Percentiles rank a stretch among this genome's conserved stretches.
Evolutionary conservation across 2,113 vertebrate genomes (phyloP).

Genomic region (Saguinus imperator): DNA sequence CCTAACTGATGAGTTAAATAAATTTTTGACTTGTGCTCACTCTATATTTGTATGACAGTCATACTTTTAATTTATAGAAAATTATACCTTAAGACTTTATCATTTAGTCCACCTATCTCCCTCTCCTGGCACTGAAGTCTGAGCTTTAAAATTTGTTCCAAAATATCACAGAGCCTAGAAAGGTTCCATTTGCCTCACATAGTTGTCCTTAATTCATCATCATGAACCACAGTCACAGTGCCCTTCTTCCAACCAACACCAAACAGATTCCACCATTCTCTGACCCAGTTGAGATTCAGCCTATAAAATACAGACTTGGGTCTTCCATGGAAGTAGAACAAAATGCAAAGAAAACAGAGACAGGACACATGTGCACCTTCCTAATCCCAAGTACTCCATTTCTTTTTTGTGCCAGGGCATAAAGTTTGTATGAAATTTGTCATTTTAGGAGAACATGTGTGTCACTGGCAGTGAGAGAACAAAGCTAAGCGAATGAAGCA

Average conservation of each 20-base stretch:
- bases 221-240: accelerated
- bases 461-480: neutral
- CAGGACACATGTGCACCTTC: neutral
- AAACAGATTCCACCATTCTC: neutral
- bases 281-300: neutral
- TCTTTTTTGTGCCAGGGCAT: neutral
- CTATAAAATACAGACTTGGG: neutral
- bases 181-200: neutral
- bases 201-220: neutral
- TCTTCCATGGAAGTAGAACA: neutral
- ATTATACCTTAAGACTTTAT: neutral
- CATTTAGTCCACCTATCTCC: neutral
- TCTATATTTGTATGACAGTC: neutral
- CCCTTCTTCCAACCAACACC: neutral
- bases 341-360: neutral
- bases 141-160: neutral
- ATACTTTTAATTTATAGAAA: constrained; percentile 18
- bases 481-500: neutral
- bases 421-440: neutral
- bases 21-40: neutral
- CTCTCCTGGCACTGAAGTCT: neutral
- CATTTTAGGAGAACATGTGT: neutral
- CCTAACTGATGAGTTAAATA: neutral
- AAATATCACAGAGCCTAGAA: neutral
- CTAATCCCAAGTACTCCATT: neutral